Percentiles rank a stretch among this genome's conserved stretches.
Evolutionary conservation across 2,888 invertebrate genomes (phyloP).

Genomic region (Machimus atricapillus): DNA sequence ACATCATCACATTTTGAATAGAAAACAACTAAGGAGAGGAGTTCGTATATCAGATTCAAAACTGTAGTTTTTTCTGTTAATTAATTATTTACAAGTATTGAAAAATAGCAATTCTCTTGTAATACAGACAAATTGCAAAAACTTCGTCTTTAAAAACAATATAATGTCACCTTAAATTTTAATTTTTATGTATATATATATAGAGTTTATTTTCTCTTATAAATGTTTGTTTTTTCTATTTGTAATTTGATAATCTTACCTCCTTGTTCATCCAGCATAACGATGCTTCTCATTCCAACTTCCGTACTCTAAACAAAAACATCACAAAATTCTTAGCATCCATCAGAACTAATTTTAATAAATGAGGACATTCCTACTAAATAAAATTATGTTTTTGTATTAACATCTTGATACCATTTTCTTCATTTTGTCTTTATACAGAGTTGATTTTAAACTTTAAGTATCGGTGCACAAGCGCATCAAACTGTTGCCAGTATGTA

Average conservation of each 20-base stretch:
- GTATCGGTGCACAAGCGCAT: neutral
- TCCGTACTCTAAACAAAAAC: slow-evolving; percentile 95
- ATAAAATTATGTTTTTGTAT: slow-evolving; percentile 44
- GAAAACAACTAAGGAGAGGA: neutral
- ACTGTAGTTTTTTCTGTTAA: neutral
- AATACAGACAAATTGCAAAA: neutral
- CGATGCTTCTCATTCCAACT: slow-evolving; percentile 99
- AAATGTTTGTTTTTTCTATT: slow-evolving; percentile 47
- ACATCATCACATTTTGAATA: slow-evolving; percentile 33
- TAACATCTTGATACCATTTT: slow-evolving; percentile 46
- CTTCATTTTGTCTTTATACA: slow-evolving; percentile 12
- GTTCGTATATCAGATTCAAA: slow-evolving; percentile 3
- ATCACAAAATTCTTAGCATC: slow-evolving; percentile 53
- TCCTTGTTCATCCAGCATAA: slow-evolving; percentile 99
- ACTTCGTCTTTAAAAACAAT: neutral
- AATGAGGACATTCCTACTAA: slow-evolving; percentile 43
- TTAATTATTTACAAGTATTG: slow-evolving; percentile 9
- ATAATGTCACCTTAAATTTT: neutral
- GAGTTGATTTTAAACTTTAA: neutral
- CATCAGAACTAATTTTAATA: slow-evolving; percentile 39
- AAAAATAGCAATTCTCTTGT: neutral
- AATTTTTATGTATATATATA: slow-evolving; percentile 16
- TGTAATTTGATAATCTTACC: slow-evolving; percentile 78
- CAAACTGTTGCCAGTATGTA: neutral
- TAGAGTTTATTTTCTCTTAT: neutral